phyloP scores from a whole-genome alignment of 2,113 vertebrate species.

The Piaya cayana region DNA sequence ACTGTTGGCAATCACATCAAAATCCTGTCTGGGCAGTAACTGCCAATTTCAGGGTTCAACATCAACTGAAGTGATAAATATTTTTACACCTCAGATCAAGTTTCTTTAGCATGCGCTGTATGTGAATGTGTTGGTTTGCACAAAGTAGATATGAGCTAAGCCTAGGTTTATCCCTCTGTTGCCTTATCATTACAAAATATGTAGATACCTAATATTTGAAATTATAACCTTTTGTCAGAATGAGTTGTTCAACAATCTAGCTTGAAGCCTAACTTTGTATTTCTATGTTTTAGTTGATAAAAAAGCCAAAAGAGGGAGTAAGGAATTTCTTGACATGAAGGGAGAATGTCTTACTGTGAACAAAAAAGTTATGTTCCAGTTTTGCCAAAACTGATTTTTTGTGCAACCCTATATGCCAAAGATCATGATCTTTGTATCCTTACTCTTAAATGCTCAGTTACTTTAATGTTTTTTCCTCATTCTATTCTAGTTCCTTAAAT shows the following conservation, averaged over 20 bases:
- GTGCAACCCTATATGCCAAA: background rate
- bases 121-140: background rate
- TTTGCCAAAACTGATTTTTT: background rate
- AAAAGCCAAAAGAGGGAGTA: background rate
- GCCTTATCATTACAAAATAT: background rate
- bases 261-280: background rate
- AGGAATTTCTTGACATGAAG: background rate
- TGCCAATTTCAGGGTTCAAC: background rate
- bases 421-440: background rate
- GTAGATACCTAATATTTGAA: background rate
- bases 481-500: background rate
- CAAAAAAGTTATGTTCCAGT: background rate
- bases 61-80: background rate
- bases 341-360: background rate
- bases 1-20: background rate
- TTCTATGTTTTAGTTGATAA: background rate
- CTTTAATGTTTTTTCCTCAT: background rate
- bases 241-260: background rate
- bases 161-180: background rate
- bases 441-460: background rate
- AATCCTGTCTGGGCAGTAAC: background rate
- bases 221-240: background rate
- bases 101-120: background rate
- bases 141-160: background rate
- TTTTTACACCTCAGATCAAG: background rate